Percentiles rank a stretch among this genome's conserved stretches.
Evolutionary conservation across 2,797 vertebrate species (phyloP).

Genomic region (Acestrorhynchus altus): DNA sequence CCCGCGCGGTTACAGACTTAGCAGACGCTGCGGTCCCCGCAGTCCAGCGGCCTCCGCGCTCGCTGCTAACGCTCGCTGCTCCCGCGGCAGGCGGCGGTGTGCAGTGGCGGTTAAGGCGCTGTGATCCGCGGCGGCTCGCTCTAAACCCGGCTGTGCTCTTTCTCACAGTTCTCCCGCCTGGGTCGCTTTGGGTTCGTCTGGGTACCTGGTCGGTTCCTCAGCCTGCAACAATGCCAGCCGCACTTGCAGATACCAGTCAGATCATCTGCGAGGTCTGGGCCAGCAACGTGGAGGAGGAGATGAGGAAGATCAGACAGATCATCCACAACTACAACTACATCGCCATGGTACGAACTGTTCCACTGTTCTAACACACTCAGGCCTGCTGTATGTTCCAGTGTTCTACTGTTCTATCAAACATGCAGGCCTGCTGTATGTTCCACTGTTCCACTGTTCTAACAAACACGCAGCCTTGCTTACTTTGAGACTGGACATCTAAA

Average conservation of each 20-base stretch:
- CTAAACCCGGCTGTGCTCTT: background rate
- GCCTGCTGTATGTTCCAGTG: background rate
- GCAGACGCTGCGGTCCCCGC: too few species aligned
- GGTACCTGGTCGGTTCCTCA: conserved; percentile 40
- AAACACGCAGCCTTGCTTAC: too few species aligned
- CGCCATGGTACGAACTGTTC: conserved; percentile 85
- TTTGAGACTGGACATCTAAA: too few species aligned
- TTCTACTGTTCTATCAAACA: too few species aligned
- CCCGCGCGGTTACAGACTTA: too few species aligned
- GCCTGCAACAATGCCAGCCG: conserved; percentile 91
- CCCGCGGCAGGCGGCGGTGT: too few species aligned
- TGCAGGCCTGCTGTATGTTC: too few species aligned
- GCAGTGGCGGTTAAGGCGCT: too few species aligned
- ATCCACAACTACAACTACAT: conserved; percentile 97
- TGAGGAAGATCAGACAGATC: conserved; percentile 96
- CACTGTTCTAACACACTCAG: background rate
- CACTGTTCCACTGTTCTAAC: too few species aligned
- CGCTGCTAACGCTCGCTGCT: too few species aligned
- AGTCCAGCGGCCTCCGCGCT: too few species aligned
- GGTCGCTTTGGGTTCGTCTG: background rate
- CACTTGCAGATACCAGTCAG: conserved; percentile 95
- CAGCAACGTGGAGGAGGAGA: conserved; percentile 97
- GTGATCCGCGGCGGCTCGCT: too few species aligned
- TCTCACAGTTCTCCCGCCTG: conserved; percentile 17
- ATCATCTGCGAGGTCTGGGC: conserved; percentile 99